Percentiles rank a stretch among this genome's conserved stretches.
These are phyloP conservation scores for Drosophila meridionalis DNA, from an alignment of 2,888 invertebrate genomes.

Conservation along the genomic window DNA sequence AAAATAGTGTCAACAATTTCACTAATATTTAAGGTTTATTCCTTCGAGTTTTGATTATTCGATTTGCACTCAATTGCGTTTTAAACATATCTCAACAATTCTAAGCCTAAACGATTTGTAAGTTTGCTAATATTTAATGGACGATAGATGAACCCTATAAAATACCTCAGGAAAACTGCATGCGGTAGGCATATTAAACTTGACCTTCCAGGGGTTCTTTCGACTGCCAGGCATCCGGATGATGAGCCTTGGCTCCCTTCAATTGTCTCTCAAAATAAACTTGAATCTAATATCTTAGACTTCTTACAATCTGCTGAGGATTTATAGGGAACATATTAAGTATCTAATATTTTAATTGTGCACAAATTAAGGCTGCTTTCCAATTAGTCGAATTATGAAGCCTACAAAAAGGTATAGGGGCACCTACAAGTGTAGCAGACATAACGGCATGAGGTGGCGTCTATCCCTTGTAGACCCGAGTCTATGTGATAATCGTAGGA, in stretches of 20 bases:
- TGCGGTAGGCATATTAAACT: not conserved
- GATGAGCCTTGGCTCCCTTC: not conserved
- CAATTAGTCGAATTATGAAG: not conserved
- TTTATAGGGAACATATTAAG: not conserved
- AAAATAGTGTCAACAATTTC: slow-evolving; percentile 69
- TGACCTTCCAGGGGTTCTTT: not conserved
- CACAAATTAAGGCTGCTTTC: slow-evolving; percentile 5
- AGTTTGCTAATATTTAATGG: slow-evolving; percentile 25
- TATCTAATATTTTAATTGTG: not conserved
- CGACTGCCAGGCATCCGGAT: slow-evolving; percentile 8
- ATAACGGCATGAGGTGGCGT: not conserved
- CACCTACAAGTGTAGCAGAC: not conserved
- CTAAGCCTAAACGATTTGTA: slow-evolving; percentile 35
- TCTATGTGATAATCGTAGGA: slow-evolving; percentile 6
- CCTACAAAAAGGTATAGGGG: not conserved
- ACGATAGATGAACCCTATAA: slow-evolving; percentile 13
- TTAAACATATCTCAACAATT: slow-evolving; percentile 58
- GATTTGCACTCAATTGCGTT: slow-evolving; percentile 32
- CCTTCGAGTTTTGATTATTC: slow-evolving; percentile 46
- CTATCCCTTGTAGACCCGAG: not conserved
- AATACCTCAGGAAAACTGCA: not conserved
- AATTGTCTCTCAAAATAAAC: not conserved
- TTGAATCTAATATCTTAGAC: not conserved
- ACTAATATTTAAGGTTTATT: slow-evolving; percentile 23
- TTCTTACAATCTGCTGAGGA: not conserved